Base-by-base conservation (phyloP, 2,113 vertebrate genomes). In the Epinephelus lanceolatus region DNA sequence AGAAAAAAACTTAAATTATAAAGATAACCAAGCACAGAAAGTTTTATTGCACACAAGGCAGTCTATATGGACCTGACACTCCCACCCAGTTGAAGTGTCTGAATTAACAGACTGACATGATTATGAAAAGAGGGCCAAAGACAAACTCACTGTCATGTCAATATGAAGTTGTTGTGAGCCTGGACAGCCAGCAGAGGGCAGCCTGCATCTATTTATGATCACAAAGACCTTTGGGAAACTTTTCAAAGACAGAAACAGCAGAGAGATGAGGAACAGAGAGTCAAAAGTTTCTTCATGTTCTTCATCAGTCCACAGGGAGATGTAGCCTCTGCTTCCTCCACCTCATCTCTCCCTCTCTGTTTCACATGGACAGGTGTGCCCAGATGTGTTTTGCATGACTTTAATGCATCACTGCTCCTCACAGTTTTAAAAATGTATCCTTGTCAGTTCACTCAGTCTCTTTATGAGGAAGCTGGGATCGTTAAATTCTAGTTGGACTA, bases 141-240 rank as follows among this genome's bases (percentile, higher is more conserved):
- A 11, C 4, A 3, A 7, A 27, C 15, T 45, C 0, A 17, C 18
- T 56, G 5, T 56, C 5, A 18, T 10, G 14, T 19, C 2, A 55
- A 2, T 6, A 25, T 55, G 9, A 5, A 70, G n/a, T 21, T 73
- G 55, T 40, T 25, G 18, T 84, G 30, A 45, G 1, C 6, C 33
- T 37, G 6, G 33, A 37, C 33, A 37, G 45, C 55, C 90, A 89
- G 77, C n/a, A 37, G 33, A 37, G 33, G 33, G 33, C 82, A 81
- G 49, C 21, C 10, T 65, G 17, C 1, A 3, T 42, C 63, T 45
- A 27, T 23, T 30, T 4, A 47, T 65, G 3, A 66, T 5, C 10
- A 21, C 15, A 80, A 51, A 78, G 18, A 2, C 4, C 11, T 63
- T 14, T 18, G 2, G 3, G 14, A 23, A 61, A n/a, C 6, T 40